Conservation (phyloP, 1,140 invertebrate species). For the Berghia stephanieae region DNA sequence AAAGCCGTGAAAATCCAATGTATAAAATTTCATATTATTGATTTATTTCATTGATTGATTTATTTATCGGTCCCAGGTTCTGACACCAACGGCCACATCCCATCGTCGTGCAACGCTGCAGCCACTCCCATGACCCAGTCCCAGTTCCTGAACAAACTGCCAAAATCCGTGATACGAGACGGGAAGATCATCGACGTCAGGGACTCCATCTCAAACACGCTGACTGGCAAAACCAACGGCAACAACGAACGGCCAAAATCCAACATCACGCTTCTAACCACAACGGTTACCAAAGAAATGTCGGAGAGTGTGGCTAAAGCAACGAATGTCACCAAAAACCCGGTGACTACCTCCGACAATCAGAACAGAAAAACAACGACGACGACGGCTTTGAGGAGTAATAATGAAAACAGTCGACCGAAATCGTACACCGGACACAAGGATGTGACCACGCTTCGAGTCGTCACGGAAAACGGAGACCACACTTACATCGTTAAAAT, state of each 20-base stretch:
- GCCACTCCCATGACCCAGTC: slow-evolving; percentile 50
- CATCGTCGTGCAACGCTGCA: too few species aligned
- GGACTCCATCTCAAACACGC: slow-evolving; percentile 48
- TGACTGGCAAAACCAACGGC: slow-evolving; percentile 37
- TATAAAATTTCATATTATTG: too few species aligned
- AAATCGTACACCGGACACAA: slow-evolving; percentile 36
- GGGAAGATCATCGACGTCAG: slow-evolving; percentile 65
- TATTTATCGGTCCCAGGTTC: too few species aligned
- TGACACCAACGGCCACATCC: too few species aligned
- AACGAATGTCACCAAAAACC: not conserved
- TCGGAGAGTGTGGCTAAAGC: not conserved
- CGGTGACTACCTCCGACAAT: not conserved
- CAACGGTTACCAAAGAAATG: slow-evolving; percentile 20
- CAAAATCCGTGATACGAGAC: slow-evolving; percentile 58
- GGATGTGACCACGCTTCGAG: slow-evolving; percentile 60
- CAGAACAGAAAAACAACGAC: too few species aligned
- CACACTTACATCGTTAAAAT: slow-evolving; percentile 66
- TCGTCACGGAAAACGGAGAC: slow-evolving; percentile 60
- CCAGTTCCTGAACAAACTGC: slow-evolving; percentile 63
- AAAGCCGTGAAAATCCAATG: too few species aligned
- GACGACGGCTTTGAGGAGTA: too few species aligned
- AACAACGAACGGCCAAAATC: not conserved
- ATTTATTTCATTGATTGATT: too few species aligned
- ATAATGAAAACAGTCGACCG: slow-evolving; percentile 33
- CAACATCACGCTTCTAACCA: slow-evolving; percentile 30